Evolutionary conservation across 2,113 vertebrate species (phyloP).

Genomic region (Hipposideros armiger): DNA sequence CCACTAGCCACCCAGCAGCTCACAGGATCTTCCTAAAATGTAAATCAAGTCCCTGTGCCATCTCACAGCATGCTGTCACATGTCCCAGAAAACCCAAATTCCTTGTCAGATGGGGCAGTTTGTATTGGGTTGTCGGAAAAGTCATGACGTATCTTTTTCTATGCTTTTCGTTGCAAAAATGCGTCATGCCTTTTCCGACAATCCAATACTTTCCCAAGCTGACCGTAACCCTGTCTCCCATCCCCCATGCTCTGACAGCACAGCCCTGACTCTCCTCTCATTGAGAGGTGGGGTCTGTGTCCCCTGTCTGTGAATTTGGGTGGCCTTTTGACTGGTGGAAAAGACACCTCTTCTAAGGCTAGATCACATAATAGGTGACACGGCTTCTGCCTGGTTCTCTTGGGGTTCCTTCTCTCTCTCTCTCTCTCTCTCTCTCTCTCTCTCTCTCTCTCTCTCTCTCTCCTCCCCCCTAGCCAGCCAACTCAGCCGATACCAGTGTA

Average conservation of each 20-base stretch:
- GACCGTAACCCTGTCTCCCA: rapidly evolving
- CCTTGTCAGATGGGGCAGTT: background rate
- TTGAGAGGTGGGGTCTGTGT: background rate
- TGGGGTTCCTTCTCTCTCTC: too few species aligned
- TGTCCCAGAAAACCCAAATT: background rate
- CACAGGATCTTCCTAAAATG: background rate
- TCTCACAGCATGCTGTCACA: rapidly evolving
- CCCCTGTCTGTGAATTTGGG: too few species aligned
- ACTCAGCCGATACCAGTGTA: background rate
- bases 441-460: too few species aligned
- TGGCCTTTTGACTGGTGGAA: background rate
- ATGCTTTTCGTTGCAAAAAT: too few species aligned
- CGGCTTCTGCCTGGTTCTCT: background rate
- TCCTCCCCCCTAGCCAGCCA: background rate
- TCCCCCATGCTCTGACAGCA: too few species aligned
- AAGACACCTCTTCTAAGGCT: background rate
- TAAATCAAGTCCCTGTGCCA: background rate
- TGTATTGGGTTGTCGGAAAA: background rate
- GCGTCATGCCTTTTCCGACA: too few species aligned
- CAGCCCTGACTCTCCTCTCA: background rate
- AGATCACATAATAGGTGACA: too few species aligned
- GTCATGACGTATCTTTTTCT: too few species aligned
- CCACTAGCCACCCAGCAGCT: background rate
- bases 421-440: too few species aligned
- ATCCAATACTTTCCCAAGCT: background rate